phyloP scores from a whole-genome alignment of 1,140 invertebrate species.

The Maconellicoccus hirsutus region DNA sequence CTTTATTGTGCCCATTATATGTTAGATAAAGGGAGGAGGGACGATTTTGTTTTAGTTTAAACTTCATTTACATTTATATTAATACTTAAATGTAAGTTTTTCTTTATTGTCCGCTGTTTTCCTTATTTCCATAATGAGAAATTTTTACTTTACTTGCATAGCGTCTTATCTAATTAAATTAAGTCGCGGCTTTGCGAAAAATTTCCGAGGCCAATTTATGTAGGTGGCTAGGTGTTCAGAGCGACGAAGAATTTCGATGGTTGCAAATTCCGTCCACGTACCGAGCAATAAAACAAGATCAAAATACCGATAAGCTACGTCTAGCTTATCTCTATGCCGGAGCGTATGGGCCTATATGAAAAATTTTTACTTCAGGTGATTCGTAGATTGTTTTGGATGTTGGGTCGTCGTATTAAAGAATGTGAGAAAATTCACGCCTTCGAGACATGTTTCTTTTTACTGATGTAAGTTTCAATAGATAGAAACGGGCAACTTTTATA shows the following conservation, averaged over 20 bases:
- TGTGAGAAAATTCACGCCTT: too few relatives aligned
- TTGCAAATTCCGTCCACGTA: neutral
- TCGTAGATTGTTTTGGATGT: too few relatives aligned
- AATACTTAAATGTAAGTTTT: conserved; percentile 14
- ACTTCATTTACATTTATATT: conserved; percentile 22
- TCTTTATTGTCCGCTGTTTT: neutral
- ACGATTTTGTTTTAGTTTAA: neutral
- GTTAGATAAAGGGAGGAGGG: neutral
- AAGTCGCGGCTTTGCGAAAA: neutral
- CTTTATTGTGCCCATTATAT: conserved; percentile 14
- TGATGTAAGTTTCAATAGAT: too few relatives aligned
- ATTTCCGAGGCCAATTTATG: neutral
- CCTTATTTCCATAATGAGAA: neutral
- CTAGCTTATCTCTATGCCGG: neutral
- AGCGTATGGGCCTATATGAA: too few relatives aligned
- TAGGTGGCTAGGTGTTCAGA: neutral
- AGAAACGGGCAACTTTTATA: too few relatives aligned
- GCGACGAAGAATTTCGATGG: neutral
- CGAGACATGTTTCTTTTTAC: too few relatives aligned
- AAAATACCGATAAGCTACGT: neutral
- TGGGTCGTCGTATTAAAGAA: too few relatives aligned
- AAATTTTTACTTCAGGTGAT: too few relatives aligned
- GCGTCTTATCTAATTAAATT: neutral
- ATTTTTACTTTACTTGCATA: neutral
- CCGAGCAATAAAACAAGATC: neutral